Evolutionary conservation across 2,797 vertebrate genomes (phyloP), one percentile per base, ranked within the genome.

Genomic region (Lacerta bilineata): DNA sequence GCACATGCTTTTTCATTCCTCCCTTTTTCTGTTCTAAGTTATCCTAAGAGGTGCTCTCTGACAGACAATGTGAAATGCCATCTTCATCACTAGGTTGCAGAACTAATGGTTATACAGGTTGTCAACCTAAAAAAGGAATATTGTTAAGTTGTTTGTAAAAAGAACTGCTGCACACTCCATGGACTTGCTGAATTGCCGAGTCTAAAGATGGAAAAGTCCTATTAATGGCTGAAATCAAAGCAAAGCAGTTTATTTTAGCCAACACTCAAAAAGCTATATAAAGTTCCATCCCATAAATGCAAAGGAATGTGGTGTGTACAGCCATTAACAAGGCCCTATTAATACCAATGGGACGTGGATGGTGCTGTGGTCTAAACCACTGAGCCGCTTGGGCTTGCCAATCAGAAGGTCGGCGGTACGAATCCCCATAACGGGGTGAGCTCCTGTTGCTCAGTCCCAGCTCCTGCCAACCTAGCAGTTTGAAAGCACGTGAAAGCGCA

Each of bases 81-180:
- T 89, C 92, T 93, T 86, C 81, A 88, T 93, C 89, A 8, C 91
- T 90, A 88, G 91, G 91, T 80, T 88, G 66, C 90, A 77, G 89
- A 90, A 89, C 91, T 90, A 71, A 90, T 87, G 41, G 84, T 61
- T 75, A 88, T 84, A 79, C 33, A 90, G 93, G 89, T 27, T 94
- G 93, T 90, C 91, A 81, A 92, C 91, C 94, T 89, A 94, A 96
- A 95, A 94, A 92, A 94, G 94, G 95, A 92, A 80, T 93, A 66
- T 88, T 87, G 90, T 90, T 89, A 91, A 84, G 86, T 25, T 80
- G 81, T 20, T 43, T 41, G 76, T 75, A 91, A 87, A 86, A 43
- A 85, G 78, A 81, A 0, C 75, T 33, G 59, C 64, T 7, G 23
- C 27, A 18, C 23, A 74, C 39, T 75, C 36, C 15, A 39, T 55